These are phyloP conservation scores for Blomia tropicalis DNA, from an alignment of 2,888 invertebrate species.

Conservation along the genomic window DNA sequence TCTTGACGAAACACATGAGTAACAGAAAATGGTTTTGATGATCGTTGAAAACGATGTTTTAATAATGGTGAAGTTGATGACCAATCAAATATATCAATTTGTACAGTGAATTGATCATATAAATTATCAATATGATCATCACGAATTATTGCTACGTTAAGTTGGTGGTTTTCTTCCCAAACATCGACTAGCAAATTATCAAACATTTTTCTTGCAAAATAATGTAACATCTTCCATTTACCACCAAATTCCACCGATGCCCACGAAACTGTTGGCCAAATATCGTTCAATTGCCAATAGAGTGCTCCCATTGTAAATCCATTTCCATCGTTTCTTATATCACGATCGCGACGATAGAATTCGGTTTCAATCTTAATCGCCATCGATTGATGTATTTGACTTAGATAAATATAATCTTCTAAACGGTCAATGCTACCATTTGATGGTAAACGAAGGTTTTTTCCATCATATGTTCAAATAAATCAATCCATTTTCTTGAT, in stretches of 20 bases:
- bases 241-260: constrained; percentile 61
- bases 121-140: constrained; percentile 25
- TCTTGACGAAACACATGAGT: neutral
- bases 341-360: constrained; percentile 50
- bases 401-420: constrained; percentile 57
- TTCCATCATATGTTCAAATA: no score
- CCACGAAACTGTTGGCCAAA: constrained; percentile 64
- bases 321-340: constrained; percentile 38
- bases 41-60: neutral
- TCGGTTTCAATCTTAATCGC: constrained; percentile 70
- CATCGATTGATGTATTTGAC: constrained; percentile 73
- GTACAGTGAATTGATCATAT: neutral
- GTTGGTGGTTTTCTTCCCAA: constrained; percentile 30
- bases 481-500: constrained; percentile 41
- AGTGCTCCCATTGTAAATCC: constrained; percentile 84
- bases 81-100: constrained; percentile 29
- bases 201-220: constrained; percentile 64
- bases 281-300: constrained; percentile 92
- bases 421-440: constrained; percentile 39
- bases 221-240: constrained; percentile 74
- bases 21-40: neutral
- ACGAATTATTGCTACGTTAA: constrained; percentile 27
- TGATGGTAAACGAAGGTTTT: constrained; percentile 48
- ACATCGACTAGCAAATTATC: constrained; percentile 35
- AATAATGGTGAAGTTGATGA: constrained; percentile 24